phyloP scores from a whole-genome alignment of 1,140 invertebrate genomes.

The Drosophila ogumai region DNA sequence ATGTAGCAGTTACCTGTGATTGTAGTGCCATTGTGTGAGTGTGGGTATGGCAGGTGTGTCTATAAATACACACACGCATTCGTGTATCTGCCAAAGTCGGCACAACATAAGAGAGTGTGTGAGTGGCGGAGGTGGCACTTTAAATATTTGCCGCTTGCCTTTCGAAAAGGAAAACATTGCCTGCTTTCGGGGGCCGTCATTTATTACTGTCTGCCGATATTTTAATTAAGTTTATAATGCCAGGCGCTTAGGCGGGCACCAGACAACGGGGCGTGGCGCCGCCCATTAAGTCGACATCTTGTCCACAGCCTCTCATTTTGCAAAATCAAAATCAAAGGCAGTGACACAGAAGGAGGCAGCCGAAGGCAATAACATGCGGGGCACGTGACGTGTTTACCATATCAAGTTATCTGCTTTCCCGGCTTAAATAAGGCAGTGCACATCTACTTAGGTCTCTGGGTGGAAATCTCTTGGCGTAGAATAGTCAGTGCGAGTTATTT shows the following conservation, averaged over 20 bases:
- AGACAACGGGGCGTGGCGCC: constrained; percentile 26
- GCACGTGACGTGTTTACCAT: constrained; percentile 78
- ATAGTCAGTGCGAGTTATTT: background rate
- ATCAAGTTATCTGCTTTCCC: constrained; percentile 69
- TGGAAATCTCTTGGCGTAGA: constrained; percentile 17
- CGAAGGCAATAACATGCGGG: constrained; percentile 69
- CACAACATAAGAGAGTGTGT: constrained; percentile 2
- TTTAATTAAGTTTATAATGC: constrained; percentile 82
- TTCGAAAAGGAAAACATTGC: constrained; percentile 53
- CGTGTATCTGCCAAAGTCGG: constrained; percentile 31
- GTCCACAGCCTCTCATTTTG: constrained; percentile 22
- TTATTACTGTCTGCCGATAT: constrained; percentile 65
- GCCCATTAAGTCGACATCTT: constrained; percentile 32
- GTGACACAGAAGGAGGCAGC: constrained; percentile 57
- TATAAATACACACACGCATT: constrained; percentile 43
- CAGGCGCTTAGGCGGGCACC: constrained; percentile 34
- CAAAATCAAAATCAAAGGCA: constrained; percentile 67
- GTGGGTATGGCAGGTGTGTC: constrained; percentile 6
- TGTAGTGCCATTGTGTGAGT: constrained; percentile 48
- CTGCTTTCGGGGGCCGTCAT: constrained; percentile 42
- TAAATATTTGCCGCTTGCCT: constrained; percentile 46
- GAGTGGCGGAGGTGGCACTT: constrained; percentile 24
- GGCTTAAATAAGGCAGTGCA: constrained; percentile 61
- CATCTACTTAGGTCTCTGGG: background rate
- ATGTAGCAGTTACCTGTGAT: constrained; percentile 83